These are phyloP conservation scores for Austrolebias charrua DNA, from an alignment of 2,797 vertebrate species.

Conservation along the genomic window DNA sequence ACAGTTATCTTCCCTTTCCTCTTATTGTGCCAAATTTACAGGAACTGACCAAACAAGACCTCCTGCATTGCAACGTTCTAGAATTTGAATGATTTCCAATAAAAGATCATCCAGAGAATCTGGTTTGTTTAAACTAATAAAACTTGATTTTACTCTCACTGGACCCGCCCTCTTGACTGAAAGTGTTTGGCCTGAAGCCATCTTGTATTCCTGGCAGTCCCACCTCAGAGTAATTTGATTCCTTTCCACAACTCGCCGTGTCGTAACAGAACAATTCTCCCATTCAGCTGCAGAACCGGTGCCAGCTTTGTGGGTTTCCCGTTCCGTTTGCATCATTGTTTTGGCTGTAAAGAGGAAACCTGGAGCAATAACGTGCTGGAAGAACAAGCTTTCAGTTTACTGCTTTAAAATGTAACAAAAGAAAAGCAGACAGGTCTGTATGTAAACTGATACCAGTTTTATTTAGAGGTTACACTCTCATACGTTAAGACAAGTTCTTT, in stretches of 20 bases:
- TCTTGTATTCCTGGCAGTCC: slow-evolving; percentile 60
- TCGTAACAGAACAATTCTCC: slow-evolving; percentile 5
- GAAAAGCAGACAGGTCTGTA: slow-evolving; percentile 30
- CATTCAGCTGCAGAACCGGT: neutral
- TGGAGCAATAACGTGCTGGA: neutral
- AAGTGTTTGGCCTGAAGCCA: slow-evolving; percentile 66
- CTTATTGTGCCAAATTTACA: slow-evolving; percentile 14
- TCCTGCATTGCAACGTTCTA: neutral
- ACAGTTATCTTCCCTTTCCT: neutral
- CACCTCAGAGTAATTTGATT: slow-evolving; percentile 63
- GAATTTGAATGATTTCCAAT: slow-evolving; percentile 23
- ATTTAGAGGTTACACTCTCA: slow-evolving; percentile 72
- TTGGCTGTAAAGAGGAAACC: neutral
- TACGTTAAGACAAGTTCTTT: slow-evolving; percentile 69
- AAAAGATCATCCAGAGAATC: slow-evolving; percentile 25
- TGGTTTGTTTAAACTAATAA: neutral
- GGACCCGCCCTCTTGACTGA: slow-evolving; percentile 39
- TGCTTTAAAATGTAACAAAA: slow-evolving; percentile 8
- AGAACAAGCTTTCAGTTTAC: neutral
- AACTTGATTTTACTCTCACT: slow-evolving; percentile 7
- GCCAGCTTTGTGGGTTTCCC: slow-evolving; percentile 35
- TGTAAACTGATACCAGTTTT: slow-evolving; percentile 75
- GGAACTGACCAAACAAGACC: neutral
- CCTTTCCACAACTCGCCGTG: slow-evolving; percentile 27
- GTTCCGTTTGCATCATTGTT: slow-evolving; percentile 19